These are phyloP conservation scores for Enteromius fasciolatus DNA, from an alignment of 2,797 vertebrate species.

Conservation along the genomic window DNA sequence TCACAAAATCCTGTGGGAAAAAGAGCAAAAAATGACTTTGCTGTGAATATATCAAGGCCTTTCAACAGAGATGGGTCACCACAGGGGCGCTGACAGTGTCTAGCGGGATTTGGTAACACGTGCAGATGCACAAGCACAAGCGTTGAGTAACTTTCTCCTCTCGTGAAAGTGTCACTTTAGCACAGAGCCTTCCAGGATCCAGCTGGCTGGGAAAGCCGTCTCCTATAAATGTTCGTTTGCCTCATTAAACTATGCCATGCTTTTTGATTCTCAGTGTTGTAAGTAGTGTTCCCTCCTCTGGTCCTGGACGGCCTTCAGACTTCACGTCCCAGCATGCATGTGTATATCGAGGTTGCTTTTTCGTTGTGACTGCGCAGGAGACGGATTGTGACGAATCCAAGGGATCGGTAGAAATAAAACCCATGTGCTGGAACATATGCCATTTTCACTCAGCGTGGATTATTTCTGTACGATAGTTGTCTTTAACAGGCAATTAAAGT, in stretches of 20 bases:
- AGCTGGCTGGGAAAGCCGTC: constrained; percentile 63
- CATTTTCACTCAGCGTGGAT: constrained; percentile 26
- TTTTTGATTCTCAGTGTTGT: constrained; percentile 63
- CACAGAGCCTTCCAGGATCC: constrained; percentile 58
- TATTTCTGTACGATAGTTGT: constrained; percentile 31
- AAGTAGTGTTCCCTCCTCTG: constrained; percentile 63
- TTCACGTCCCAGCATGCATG: constrained; percentile 51
- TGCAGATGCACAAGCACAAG: constrained; percentile 42
- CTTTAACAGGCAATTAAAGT: constrained; percentile 27
- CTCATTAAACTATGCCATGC: constrained; percentile 70
- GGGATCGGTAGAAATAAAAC: constrained; percentile 54
- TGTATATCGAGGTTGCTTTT: constrained; percentile 57
- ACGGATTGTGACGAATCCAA: constrained; percentile 59
- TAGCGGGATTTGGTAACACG: neutral
- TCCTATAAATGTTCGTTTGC: constrained; percentile 71
- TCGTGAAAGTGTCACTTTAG: constrained; percentile 72
- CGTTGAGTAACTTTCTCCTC: constrained; percentile 66
- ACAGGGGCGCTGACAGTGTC: neutral
- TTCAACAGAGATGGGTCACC: neutral
- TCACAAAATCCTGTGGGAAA: no score
- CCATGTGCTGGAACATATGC: constrained; percentile 43
- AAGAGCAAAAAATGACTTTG: neutral
- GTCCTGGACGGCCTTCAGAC: constrained; percentile 46
- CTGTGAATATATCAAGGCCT: neutral
- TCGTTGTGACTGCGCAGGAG: constrained; percentile 61